A percentile compares a stretch with the other conserved stretches of the same genome.
Evolutionary conservation across 2,797 vertebrate species (phyloP).

Genomic region (Balearica regulorum): DNA sequence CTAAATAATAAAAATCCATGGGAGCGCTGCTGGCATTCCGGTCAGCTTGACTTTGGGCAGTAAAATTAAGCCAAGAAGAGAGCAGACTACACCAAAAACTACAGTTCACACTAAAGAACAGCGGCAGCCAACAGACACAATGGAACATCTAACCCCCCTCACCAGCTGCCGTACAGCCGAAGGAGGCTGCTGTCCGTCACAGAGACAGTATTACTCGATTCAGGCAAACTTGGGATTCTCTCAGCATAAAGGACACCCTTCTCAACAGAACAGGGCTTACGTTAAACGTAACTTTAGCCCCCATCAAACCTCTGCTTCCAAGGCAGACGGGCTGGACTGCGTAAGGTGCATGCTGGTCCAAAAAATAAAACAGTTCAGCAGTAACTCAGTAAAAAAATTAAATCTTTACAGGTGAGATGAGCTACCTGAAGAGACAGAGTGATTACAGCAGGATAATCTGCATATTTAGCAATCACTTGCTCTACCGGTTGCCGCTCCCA

Average conservation of each 20-base stretch:
- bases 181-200: background rate
- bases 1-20: background rate
- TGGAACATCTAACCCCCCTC: background rate
- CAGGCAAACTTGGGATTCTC: background rate
- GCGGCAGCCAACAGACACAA: background rate
- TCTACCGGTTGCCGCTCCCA: background rate
- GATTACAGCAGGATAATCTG: background rate
- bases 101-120: background rate
- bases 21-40: background rate
- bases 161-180: background rate
- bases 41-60: background rate
- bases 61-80: background rate
- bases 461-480: background rate
- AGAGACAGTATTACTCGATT: rapidly evolving
- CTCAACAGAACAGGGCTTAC: background rate
- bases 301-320: background rate
- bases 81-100: background rate
- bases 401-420: background rate
- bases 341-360: no score
- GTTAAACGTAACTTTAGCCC: background rate
- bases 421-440: background rate
- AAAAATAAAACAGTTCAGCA: background rate
- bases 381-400: rapidly evolving
- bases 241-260: background rate
- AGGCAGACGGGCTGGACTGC: background rate